phyloP scores from a whole-genome alignment of 35 echinoderm and acorn worm genomes.

The Anneissia japonica region DNA sequence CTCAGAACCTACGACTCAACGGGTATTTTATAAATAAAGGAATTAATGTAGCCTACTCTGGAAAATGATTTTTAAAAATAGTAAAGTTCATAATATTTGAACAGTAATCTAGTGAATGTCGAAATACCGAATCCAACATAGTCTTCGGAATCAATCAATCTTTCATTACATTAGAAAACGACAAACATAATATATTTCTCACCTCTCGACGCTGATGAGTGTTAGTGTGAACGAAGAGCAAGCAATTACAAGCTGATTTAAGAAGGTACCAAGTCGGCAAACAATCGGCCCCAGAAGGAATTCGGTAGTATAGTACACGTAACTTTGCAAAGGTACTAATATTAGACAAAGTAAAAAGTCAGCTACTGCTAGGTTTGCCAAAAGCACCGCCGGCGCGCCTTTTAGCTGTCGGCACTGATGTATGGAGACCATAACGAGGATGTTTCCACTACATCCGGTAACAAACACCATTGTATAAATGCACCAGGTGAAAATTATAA shows the following conservation, averaged over 20 bases:
- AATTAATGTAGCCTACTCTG: too few relatives aligned
- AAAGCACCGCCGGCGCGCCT: not conserved
- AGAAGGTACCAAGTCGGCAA: not conserved
- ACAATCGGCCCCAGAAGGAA: not conserved
- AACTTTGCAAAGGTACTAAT: not conserved
- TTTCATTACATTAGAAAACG: too few relatives aligned
- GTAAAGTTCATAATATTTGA: too few relatives aligned
- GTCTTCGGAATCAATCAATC: too few relatives aligned
- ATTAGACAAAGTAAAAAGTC: not conserved
- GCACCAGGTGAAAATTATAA: not conserved
- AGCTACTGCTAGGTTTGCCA: not conserved
- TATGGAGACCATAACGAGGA: not conserved
- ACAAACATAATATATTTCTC: too few relatives aligned
- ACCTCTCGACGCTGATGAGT: not conserved
- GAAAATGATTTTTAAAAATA: too few relatives aligned
- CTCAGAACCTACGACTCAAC: too few relatives aligned
- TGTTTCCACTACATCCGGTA: not conserved
- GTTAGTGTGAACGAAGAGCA: not conserved
- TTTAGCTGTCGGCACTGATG: not conserved
- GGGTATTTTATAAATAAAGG: too few relatives aligned
- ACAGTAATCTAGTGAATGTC: too few relatives aligned
- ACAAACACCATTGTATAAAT: not conserved
- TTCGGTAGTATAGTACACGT: not conserved
- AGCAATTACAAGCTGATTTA: not conserved
- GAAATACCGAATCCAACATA: too few relatives aligned